These are phyloP conservation scores for Cecropterus lyciades DNA, from an alignment of 1,140 invertebrate species.

Conservation along the genomic window DNA sequence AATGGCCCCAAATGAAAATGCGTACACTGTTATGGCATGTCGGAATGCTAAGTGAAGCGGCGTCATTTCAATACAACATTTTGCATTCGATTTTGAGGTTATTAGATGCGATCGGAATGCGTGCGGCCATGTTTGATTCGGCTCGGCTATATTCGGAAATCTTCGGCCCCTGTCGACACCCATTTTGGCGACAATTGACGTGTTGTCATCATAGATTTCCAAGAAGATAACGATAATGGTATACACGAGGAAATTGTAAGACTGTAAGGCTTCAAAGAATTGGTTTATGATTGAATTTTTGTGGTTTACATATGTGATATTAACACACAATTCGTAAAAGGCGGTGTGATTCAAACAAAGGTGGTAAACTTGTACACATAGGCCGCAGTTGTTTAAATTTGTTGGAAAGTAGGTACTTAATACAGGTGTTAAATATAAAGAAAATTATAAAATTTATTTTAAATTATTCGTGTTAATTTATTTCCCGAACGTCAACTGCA, in stretches of 20 bases:
- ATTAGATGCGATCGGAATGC: constrained; percentile 82
- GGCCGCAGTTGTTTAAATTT: no score
- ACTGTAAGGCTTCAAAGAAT: constrained; percentile 12
- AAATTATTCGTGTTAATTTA: no score
- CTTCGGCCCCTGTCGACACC: constrained; percentile 53
- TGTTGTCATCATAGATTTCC: constrained; percentile 66
- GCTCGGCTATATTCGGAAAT: constrained; percentile 65
- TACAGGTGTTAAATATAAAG: no score
- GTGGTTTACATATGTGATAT: constrained; percentile 5
- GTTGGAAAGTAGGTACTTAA: no score
- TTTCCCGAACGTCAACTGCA: no score
- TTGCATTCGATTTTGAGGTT: constrained; percentile 82
- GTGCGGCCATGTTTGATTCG: constrained; percentile 72
- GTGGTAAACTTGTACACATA: no score
- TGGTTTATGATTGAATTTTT: constrained; percentile 18
- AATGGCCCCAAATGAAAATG: constrained; percentile 83
- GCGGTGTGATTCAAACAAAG: no score
- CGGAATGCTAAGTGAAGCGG: constrained; percentile 79
- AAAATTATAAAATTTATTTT: no score
- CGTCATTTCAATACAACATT: constrained; percentile 80
- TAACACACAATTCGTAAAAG: no score
- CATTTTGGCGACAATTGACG: constrained; percentile 71
- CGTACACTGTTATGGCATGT: constrained; percentile 79
- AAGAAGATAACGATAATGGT: constrained; percentile 57
- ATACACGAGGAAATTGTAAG: constrained; percentile 48